Base-by-base conservation (phyloP, 2,797 vertebrate genomes). In the Aplochiton taeniatus region DNA sequence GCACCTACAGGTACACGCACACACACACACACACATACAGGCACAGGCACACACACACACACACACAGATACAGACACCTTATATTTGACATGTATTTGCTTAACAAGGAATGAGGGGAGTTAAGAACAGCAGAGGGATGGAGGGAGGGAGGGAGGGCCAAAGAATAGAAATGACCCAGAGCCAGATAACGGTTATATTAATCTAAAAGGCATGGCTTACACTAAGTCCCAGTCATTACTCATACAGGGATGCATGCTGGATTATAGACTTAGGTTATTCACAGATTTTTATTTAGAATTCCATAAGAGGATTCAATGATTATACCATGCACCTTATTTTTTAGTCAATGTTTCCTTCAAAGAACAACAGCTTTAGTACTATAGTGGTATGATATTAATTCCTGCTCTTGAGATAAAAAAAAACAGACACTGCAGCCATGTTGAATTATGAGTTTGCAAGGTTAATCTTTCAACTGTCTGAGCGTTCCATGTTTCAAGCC, bases 231-330 rank as follows among this genome's bases (percentile, higher is more conserved):
- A 50, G 50, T 62, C 58, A 64, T 71, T 67, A 66, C 68, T 63
- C 57, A 65, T 70, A 71, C 64, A 49, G 53, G 41, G n/a, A 68
- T 72, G 58, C 19, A 58, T 42, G 49, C 45, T 73, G 69, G 69
- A 71, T 77, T 75, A 77, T 70, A 65, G 61, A 75, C 75, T 77
- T 69, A 72, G n/a, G 69, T 69, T 53, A 74, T 72, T 69, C 46
- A 75, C 48, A 70, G 68, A 77, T 65, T 31, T 57, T 72, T 68
- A 66, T 73, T 76, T 69, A 69, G 44, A 61, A 68, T 62, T 31
- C 54, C 12, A 20, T 65, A 78, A 76, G 69, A 73, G 68, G 72
- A 78, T 78, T 78, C 46, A 50, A 56, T 41, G 57, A 53, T 69
- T 62, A 59, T 65, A 55, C 17, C 46, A 42, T 65, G 48, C 50